These are phyloP conservation scores for Drosophila formosana DNA, from an alignment of 2,888 invertebrate species.

Conservation along the genomic window DNA sequence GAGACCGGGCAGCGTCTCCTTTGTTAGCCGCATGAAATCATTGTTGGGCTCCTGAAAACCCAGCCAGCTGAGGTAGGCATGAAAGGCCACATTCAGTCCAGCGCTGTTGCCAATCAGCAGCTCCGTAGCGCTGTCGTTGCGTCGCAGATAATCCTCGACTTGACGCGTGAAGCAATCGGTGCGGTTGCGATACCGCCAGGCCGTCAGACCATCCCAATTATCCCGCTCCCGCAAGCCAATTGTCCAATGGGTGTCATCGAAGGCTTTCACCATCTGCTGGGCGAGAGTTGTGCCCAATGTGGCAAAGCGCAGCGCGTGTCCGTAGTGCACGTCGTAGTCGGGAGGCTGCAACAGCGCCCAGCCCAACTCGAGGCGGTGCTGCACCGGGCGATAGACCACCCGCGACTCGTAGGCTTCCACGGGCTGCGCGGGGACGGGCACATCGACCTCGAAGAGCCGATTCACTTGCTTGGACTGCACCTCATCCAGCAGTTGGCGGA, in stretches of 20 bases:
- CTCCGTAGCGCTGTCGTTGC: conserved; percentile 53
- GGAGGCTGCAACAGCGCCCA: conserved; percentile 80
- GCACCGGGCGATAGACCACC: conserved; percentile 69
- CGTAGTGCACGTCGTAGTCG: conserved; percentile 70
- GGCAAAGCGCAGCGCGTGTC: conserved; percentile 72
- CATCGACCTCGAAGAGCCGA: conserved; percentile 63
- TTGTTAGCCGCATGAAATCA: conserved; percentile 66
- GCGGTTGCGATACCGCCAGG: conserved; percentile 68
- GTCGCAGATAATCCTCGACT: conserved; percentile 68
- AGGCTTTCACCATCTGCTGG: conserved; percentile 69
- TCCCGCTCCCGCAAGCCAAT: conserved; percentile 64
- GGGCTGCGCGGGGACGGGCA: conserved; percentile 59
- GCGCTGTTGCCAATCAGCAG: conserved; percentile 70
- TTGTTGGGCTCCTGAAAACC: conserved; percentile 72
- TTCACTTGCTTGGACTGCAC: conserved; percentile 52
- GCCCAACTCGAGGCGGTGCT: conserved; percentile 75
- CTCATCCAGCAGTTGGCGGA: conserved; percentile 58
- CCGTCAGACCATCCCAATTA: conserved; percentile 75
- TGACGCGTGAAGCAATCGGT: conserved; percentile 76
- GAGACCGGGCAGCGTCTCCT: conserved; percentile 79
- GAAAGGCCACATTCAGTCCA: conserved; percentile 80
- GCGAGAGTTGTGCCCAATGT: conserved; percentile 74
- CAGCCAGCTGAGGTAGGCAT: conserved; percentile 81
- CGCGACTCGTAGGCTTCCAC: conserved; percentile 77
- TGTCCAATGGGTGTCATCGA: conserved; percentile 82